These are phyloP conservation scores for Apotomis capreana DNA, from an alignment of 2,888 invertebrate species.

Conservation along the genomic window DNA sequence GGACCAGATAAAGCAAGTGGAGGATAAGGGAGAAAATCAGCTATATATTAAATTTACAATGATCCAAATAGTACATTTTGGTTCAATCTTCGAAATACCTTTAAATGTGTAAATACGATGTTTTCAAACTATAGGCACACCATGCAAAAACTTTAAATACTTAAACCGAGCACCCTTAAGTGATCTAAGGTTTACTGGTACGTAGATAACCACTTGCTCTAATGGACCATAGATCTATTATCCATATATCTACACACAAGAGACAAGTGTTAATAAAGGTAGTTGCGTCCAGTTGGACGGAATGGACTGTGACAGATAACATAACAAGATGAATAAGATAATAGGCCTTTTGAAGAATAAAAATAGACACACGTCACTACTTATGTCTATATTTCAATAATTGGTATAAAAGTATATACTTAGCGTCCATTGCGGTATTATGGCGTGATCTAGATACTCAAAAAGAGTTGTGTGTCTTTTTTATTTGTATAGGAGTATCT, in stretches of 20 bases:
- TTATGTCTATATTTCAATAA: background rate
- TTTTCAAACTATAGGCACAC: background rate
- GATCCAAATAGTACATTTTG: background rate
- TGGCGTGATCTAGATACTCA: background rate
- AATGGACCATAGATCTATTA: conserved; percentile 35
- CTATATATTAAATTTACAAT: conserved; percentile 3
- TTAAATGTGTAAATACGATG: conserved; percentile 1
- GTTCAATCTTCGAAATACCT: background rate
- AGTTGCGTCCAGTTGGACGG: background rate
- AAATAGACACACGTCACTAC: conserved; percentile 32
- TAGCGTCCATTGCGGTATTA: background rate
- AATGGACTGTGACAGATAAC: background rate
- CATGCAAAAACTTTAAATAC: conserved; percentile 4
- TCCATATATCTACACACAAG: background rate
- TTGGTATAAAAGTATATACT: background rate
- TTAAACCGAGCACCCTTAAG: background rate
- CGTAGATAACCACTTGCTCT: conserved; percentile 23
- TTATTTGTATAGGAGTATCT: conserved; percentile 31
- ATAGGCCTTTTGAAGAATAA: conserved; percentile 34
- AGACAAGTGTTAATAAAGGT: background rate
- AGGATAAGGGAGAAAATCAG: conserved; percentile 6
- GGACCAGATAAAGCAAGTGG: conserved; percentile 36
- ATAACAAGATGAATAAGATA: conserved; percentile 14
- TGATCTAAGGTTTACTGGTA: conserved; percentile 10
- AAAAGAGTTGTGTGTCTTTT: conserved; percentile 20